These are phyloP conservation scores for Drosophila paulistorum DNA, from an alignment of 1,140 invertebrate species.

Conservation along the genomic window DNA sequence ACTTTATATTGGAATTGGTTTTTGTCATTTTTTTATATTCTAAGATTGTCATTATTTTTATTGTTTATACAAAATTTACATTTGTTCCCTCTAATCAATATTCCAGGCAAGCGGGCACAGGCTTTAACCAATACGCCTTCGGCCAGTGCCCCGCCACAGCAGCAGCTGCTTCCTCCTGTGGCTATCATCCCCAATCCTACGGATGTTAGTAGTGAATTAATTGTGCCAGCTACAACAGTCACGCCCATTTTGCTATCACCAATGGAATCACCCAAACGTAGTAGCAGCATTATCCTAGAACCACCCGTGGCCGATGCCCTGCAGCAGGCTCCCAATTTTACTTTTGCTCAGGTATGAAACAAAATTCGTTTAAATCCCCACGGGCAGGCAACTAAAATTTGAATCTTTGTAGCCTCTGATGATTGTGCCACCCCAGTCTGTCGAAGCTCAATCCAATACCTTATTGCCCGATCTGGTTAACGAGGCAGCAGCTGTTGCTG, in stretches of 20 bases:
- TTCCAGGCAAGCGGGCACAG: conserved; percentile 73
- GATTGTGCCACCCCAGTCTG: conserved; percentile 42
- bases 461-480: conserved; percentile 64
- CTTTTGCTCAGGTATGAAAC: conserved; percentile 61
- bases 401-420: conserved; percentile 42
- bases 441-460: conserved; percentile 23
- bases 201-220: conserved; percentile 8
- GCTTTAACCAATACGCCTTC: conserved; percentile 56
- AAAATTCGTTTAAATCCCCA: neutral
- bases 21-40: neutral
- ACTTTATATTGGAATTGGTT: neutral
- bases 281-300: conserved; percentile 84
- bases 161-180: conserved; percentile 49
- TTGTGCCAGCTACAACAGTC: conserved; percentile 2
- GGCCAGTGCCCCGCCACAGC: conserved; percentile 14
- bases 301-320: conserved; percentile 81
- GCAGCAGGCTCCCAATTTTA: conserved; percentile 73
- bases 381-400: neutral
- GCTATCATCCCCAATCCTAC: conserved; percentile 47
- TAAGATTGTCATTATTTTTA: neutral
- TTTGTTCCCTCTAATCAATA: conserved; percentile 17
- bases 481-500: conserved; percentile 53
- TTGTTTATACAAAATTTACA: conserved; percentile 30
- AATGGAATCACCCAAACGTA: conserved; percentile 79
- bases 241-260: conserved; percentile 49